Evolutionary conservation across 2,113 vertebrate genomes (phyloP).

Genomic region (Bubo bubo): DNA sequence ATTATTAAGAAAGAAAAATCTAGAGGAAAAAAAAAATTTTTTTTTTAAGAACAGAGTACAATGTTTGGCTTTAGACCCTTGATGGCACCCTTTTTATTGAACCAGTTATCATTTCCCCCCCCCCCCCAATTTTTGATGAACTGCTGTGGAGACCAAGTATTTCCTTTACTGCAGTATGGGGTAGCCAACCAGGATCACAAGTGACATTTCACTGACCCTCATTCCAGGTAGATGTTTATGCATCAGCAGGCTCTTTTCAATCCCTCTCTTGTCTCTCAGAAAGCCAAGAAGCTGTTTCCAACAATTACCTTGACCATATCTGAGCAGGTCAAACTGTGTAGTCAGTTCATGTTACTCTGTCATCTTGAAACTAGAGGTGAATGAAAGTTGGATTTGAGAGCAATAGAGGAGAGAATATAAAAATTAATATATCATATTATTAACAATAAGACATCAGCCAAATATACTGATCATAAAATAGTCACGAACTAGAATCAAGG

Average conservation of each 20-base stretch:
- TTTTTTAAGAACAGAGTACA: background rate
- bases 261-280: background rate
- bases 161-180: background rate
- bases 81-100: background rate
- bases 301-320: conserved; percentile 15
- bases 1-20: background rate
- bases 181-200: conserved; percentile 23
- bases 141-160: background rate
- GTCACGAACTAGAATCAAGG: background rate
- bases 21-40: background rate
- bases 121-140: background rate
- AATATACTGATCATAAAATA: background rate
- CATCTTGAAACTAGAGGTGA: background rate
- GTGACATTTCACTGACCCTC: conserved; percentile 36
- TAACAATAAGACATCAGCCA: background rate
- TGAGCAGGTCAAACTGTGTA: background rate
- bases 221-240: conserved; percentile 56
- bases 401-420: background rate
- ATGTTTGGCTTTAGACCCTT: background rate
- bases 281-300: conserved; percentile 36
- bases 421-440: conserved; percentile 19
- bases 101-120: background rate
- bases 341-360: background rate
- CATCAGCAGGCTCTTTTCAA: conserved; percentile 31
- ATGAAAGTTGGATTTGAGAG: background rate